Evolutionary conservation across 1,140 invertebrate species (phyloP).

Genomic region (Radopholus similis): DNA sequence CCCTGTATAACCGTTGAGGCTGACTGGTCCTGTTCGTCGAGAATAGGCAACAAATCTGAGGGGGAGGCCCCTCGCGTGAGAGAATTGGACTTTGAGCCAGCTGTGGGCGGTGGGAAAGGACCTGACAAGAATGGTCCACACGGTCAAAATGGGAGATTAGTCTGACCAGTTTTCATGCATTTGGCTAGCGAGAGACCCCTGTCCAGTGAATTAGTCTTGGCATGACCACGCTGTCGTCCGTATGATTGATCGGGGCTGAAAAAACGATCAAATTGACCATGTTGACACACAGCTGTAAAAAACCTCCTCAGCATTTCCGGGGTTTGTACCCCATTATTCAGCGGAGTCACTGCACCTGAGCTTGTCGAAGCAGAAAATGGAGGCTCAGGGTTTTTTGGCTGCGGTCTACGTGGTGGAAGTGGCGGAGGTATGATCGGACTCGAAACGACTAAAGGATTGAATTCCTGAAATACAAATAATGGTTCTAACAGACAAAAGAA

Average conservation of each 20-base stretch:
- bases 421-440: conserved; percentile 38
- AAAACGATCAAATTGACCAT: background rate
- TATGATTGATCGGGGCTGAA: conserved; percentile 8
- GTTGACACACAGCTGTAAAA: too few species aligned
- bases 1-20: conserved; percentile 27
- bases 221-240: conserved; percentile 38
- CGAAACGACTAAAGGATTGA: too few species aligned
- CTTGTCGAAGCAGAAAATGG: background rate
- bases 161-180: conserved; percentile 39
- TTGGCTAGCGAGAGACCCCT: conserved; percentile 45
- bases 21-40: conserved; percentile 47
- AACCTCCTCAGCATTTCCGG: background rate
- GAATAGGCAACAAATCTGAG: conserved; percentile 28
- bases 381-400: background rate
- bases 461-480: too few species aligned
- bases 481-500: too few species aligned
- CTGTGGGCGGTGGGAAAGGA: conserved; percentile 47
- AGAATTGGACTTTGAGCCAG: conserved; percentile 49
- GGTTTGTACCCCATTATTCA: background rate
- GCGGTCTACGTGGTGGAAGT: conserved; percentile 33
- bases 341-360: background rate
- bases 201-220: conserved; percentile 53
- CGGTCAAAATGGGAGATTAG: background rate
- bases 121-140: conserved; percentile 8
- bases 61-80: conserved; percentile 45